Conservation (phyloP, 2,113 vertebrate genomes). For the Grammomys dolichurus region DNA sequence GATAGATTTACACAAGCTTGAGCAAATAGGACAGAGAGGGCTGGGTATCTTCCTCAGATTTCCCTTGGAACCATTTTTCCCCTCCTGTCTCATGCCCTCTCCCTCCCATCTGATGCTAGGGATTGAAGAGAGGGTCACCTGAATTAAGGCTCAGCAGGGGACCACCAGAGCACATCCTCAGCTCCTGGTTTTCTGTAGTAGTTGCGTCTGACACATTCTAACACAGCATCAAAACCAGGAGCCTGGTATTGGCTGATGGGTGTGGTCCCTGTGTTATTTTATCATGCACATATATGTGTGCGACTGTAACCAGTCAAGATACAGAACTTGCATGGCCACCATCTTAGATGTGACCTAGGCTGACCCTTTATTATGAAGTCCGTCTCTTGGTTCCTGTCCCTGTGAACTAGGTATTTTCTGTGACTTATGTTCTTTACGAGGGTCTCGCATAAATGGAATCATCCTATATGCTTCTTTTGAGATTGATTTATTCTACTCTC, state of each 20-base stretch:
- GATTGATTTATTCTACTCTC: neutral
- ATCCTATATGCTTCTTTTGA: neutral
- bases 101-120: neutral
- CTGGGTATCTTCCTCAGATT: neutral
- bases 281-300: neutral
- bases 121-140: neutral
- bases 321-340: fast-evolving
- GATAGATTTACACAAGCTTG: neutral
- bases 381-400: no score
- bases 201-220: neutral
- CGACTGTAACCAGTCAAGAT: neutral
- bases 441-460: neutral
- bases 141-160: no score
- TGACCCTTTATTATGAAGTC: neutral
- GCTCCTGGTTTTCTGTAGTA: neutral
- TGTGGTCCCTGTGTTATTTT: neutral
- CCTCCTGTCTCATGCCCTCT: neutral
- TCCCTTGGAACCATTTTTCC: neutral
- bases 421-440: neutral
- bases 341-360: neutral
- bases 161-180: neutral
- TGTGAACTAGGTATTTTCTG: neutral
- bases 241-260: neutral
- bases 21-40: neutral
- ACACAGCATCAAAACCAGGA: neutral